Conservation (phyloP, 2,113 vertebrate species). For the Limnothrissa miodon region DNA sequence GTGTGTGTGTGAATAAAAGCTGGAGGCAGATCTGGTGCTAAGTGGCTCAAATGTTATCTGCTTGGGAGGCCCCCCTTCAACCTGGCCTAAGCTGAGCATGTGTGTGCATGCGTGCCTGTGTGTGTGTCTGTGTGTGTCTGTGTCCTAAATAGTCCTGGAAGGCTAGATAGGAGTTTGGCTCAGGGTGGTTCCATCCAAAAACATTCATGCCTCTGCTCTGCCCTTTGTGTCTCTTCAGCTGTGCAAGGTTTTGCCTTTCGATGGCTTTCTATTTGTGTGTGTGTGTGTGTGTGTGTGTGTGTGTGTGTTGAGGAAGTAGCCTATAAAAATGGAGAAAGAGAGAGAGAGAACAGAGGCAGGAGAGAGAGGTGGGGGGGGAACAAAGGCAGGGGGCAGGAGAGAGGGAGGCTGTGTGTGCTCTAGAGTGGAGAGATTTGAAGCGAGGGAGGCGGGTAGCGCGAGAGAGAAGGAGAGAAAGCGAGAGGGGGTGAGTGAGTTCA, state of each 20-base stretch:
- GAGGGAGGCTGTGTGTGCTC: slow-evolving; percentile 11
- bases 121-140: background rate
- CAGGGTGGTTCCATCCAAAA: background rate
- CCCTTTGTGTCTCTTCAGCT: slow-evolving; percentile 14
- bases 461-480: slow-evolving; percentile 34
- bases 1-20: background rate
- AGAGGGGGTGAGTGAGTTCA: slow-evolving; percentile 72
- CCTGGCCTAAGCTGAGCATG: background rate
- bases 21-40: background rate
- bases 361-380: slow-evolving; percentile 35
- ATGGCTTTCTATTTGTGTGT: slow-evolving; percentile 20
- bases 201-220: background rate
- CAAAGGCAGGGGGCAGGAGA: slow-evolving; percentile 38
- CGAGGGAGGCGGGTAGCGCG: background rate
- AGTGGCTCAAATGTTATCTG: background rate
- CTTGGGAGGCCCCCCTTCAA: background rate
- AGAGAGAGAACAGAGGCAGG: slow-evolving; percentile 34
- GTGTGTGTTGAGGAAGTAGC: slow-evolving; percentile 3
- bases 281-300: background rate
- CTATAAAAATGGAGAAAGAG: slow-evolving; percentile 1
- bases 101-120: slow-evolving; percentile 12
- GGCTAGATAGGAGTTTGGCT: background rate
- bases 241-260: background rate
- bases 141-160: background rate
- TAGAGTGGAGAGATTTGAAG: slow-evolving; percentile 20